Base-by-base conservation (phyloP, 2,888 invertebrate genomes). In the Pristionchus fissidentatus region DNA sequence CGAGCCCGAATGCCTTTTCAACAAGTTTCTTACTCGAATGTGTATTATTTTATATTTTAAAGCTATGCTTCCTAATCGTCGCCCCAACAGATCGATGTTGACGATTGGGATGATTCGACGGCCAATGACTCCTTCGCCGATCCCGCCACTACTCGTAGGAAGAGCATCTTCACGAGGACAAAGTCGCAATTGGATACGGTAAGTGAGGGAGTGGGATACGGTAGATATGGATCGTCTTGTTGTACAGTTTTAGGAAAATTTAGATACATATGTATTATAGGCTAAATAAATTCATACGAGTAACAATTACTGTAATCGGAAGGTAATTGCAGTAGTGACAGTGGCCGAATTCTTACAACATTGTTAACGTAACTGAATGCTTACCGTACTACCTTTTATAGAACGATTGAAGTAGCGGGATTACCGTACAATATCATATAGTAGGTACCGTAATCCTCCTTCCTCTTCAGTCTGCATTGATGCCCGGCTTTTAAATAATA, bases 71-170 rank as follows among this genome's bases (percentile, higher is more conserved):
- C 22, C 66, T 66, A 38, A 66, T 35, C 38, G 26, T 43, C 70
- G 70, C 70, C n/a, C n/a, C 43, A 3, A 26, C 19, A 38, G 62
- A 35, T 66, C 13, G 22, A 38, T 43, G 43, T 41, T n/a, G n/a
- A 10, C 15, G 80, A 81, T 62, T 81, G 80, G 80, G 80, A 81
- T 26, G 80, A 81, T 35, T 43, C 60, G 46, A 81, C 80, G n/a
- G 80, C 80, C 7, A 81, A 81, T n/a, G 80, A 81, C n/a, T 32
- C 62, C 15, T 62, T 81, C 62, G 41, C 60, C 13, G n/a, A 60
- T 43, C 46, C 80, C 22, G 32, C 75, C 1, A 22, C 29, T 32
- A 15, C 66, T 22, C 55, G n/a, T 19, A 70, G n/a, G 70, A 43
- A 26, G 8, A 70, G 70, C 43, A 22, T 70, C 0, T 70, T 70